A percentile compares a stretch with the other conserved stretches of the same genome.
phyloP scores from a whole-genome alignment of 2,888 invertebrate species.

The Asteroscopus sphinx region DNA sequence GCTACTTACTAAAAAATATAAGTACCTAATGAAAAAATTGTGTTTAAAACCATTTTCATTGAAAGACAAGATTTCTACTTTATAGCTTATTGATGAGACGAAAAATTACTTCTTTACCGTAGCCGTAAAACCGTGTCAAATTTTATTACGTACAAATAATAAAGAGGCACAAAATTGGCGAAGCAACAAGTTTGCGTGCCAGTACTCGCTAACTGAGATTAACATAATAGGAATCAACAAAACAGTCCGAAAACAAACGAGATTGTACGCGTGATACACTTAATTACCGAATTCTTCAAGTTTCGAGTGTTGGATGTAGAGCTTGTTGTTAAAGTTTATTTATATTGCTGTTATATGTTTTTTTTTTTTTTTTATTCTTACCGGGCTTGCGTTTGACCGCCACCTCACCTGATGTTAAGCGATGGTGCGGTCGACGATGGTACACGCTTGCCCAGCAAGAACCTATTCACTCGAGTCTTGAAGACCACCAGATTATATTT shows the following conservation, averaged over 20 bases:
- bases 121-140: conserved; percentile 30
- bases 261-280: conserved; percentile 59
- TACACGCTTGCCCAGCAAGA: no score
- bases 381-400: not conserved
- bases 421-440: no score
- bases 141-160: conserved; percentile 48
- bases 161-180: conserved; percentile 55
- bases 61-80: no score
- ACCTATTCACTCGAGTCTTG: no score
- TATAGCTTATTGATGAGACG: not conserved
- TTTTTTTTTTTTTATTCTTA: not conserved
- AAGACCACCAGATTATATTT: no score
- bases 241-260: conserved; percentile 68
- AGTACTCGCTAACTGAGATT: conserved; percentile 64
- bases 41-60: no score
- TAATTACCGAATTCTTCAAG: conserved; percentile 57
- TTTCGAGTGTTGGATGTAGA: conserved; percentile 25
- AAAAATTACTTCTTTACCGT: conserved; percentile 1
- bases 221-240: conserved; percentile 77
- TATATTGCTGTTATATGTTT: conserved; percentile 21
- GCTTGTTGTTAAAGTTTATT: conserved; percentile 11
- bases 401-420: no score
- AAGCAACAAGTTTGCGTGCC: conserved; percentile 87
- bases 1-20: no score
- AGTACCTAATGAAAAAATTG: no score